These are phyloP conservation scores for Syrrhaptes paradoxus DNA, from an alignment of 2,113 vertebrate species.

Conservation along the genomic window DNA sequence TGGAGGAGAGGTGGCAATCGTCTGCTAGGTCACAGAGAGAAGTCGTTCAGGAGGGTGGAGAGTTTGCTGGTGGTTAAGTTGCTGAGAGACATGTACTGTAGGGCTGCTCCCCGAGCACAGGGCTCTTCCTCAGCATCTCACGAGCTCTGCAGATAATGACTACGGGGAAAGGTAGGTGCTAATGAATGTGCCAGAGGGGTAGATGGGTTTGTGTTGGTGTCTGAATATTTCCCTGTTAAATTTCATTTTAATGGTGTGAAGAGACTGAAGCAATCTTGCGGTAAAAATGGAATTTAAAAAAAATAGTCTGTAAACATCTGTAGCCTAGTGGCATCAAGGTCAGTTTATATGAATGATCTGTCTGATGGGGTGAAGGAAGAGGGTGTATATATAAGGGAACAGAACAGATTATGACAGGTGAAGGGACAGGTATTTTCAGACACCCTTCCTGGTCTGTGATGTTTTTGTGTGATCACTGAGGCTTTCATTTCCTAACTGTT, in stretches of 20 bases:
- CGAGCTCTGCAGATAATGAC: constrained; percentile 77
- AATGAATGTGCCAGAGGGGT: not conserved
- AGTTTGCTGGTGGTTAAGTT: constrained; percentile 41
- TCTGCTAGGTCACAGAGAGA: constrained; percentile 57
- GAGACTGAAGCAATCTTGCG: not conserved
- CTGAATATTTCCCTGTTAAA: not conserved
- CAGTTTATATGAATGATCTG: not conserved
- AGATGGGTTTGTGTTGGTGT: not conserved
- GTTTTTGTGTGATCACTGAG: not conserved
- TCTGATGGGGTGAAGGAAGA: not conserved
- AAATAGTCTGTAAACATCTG: not conserved
- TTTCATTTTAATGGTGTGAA: not conserved
- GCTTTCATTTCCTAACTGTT: not conserved
- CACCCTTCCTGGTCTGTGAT: not conserved
- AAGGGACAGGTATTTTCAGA: not conserved
- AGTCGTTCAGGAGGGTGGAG: constrained; percentile 58
- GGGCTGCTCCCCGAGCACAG: constrained; percentile 11
- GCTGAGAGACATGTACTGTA: constrained; percentile 2
- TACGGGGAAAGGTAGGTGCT: constrained; percentile 85
- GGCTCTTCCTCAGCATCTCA: constrained; percentile 26
- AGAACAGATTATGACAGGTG: not conserved
- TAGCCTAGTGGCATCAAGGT: not conserved
- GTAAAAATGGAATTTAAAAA: not conserved
- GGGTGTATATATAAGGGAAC: not conserved
- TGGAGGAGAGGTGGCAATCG: constrained; percentile 68